Conservation (phyloP, 2,797 vertebrate genomes). For the Ptychobarbus kaznakovi region DNA sequence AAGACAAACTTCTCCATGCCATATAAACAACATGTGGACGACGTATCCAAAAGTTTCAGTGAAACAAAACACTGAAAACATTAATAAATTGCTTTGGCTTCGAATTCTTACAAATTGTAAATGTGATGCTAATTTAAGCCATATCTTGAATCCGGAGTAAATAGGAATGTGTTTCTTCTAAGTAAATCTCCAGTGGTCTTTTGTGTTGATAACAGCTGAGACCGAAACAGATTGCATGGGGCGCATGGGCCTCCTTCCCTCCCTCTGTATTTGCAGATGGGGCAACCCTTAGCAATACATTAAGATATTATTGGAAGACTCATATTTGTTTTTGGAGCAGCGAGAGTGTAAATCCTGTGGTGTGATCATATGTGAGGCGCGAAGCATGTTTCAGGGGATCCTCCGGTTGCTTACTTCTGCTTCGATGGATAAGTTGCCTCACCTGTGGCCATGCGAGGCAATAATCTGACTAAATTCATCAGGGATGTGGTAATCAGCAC, state of each 20-base stretch:
- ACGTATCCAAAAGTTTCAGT: not conserved
- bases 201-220: constrained; percentile 1
- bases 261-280: constrained; percentile 27
- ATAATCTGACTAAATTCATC: constrained; percentile 48
- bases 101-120: not conserved
- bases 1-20: not conserved
- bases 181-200: constrained; percentile 10
- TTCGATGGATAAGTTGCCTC: constrained; percentile 42
- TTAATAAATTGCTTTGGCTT: not conserved
- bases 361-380: constrained; percentile 43
- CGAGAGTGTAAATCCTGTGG: constrained; percentile 8
- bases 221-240: constrained; percentile 24
- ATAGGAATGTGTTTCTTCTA: not conserved
- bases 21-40: not conserved
- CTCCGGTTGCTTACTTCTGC: constrained; percentile 43
- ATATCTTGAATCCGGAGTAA: constrained; percentile 1
- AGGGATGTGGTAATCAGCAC: constrained; percentile 18
- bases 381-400: constrained; percentile 47
- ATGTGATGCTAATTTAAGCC: not conserved
- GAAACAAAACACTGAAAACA: not conserved
- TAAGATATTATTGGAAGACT: constrained; percentile 56
- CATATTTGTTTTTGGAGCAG: constrained; percentile 41
- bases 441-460: constrained; percentile 42
- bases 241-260: constrained; percentile 15
- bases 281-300: constrained; percentile 19